Percentiles rank a stretch among this genome's conserved stretches.
These are phyloP conservation scores for Toxostoma redivivum DNA, from an alignment of 2,113 vertebrate genomes.

Conservation along the genomic window DNA sequence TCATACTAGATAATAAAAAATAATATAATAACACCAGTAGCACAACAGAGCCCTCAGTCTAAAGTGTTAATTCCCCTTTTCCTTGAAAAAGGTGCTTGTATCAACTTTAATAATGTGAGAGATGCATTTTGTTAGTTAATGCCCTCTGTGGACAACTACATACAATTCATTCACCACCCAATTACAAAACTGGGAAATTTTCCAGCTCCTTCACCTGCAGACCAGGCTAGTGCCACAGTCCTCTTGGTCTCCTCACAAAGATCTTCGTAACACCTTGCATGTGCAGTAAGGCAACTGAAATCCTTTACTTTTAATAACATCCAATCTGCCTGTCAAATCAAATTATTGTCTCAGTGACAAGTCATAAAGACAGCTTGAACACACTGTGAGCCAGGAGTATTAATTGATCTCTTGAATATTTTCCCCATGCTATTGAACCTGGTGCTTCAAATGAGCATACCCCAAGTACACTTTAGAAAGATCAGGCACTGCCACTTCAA, in stretches of 20 bases:
- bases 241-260: background rate
- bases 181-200: slow-evolving; percentile 17
- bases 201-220: slow-evolving; percentile 14
- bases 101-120: background rate
- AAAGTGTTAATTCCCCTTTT: background rate
- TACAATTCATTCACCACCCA: slow-evolving; percentile 15
- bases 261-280: background rate
- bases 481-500: background rate
- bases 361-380: slow-evolving; percentile 37
- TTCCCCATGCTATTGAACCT: background rate
- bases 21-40: background rate
- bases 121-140: background rate
- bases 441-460: background rate
- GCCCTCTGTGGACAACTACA: background rate
- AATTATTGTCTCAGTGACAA: slow-evolving; percentile 42
- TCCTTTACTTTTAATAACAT: slow-evolving; percentile 37
- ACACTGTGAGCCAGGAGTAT: background rate
- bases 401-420: slow-evolving; percentile 24
- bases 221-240: background rate
- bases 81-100: background rate
- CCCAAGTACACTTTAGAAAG: background rate
- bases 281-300: slow-evolving; percentile 6
- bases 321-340: slow-evolving; percentile 54
- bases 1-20: background rate
- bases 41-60: background rate